Base-by-base conservation (phyloP, 2,797 vertebrate genomes). In the Amniataba percoides region DNA sequence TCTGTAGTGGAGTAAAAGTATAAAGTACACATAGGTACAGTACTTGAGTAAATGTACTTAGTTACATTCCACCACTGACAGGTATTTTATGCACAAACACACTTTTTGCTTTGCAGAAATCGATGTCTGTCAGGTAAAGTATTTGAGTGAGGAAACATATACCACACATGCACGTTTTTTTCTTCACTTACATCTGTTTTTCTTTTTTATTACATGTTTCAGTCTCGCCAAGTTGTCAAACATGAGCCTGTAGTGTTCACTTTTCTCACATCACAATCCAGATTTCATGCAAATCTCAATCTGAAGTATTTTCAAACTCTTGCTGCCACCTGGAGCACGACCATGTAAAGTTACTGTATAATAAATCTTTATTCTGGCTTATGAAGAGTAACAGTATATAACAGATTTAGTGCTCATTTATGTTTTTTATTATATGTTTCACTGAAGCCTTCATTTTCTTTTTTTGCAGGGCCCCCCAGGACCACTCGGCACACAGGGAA, bases 391-490 rank as follows among this genome's bases (percentile, higher is more conserved):
- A 31, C 36, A 43, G 11, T 46, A 14, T 51, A 6, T 66, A 11
- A 31, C 27, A 31, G 27, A 31, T 31, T 31, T 31, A 31, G 27
- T 31, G 27, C 27, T 5, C 27, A 31, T 31, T 31, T 31, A 31
- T 31, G 27, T 31, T 31, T 31, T 31, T 31, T 31, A 2, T 31
- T 31, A 31, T 31, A 31, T 31, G 27, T 5, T 31, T n/a, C 23
- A 5, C 16, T 45, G 39, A 56, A 51, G 7, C 13, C 34, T 31
- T 14, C 19, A 46, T 19, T 46, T 71, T 68, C 46, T 5, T 49
- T 49, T 25, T 74, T 65, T 78, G 7, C 72, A 98, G 97, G 97
- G 96, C 72, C 87, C 79, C 27, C 77, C 77, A 40, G 97, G 97
- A 74, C 81, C 87, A 15, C 31, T 81, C 5, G 97, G 96, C 85